Evolutionary conservation across 2,888 invertebrate genomes (phyloP), one percentile per base, ranked within the genome.

Genomic region (Crematogaster levior): DNA sequence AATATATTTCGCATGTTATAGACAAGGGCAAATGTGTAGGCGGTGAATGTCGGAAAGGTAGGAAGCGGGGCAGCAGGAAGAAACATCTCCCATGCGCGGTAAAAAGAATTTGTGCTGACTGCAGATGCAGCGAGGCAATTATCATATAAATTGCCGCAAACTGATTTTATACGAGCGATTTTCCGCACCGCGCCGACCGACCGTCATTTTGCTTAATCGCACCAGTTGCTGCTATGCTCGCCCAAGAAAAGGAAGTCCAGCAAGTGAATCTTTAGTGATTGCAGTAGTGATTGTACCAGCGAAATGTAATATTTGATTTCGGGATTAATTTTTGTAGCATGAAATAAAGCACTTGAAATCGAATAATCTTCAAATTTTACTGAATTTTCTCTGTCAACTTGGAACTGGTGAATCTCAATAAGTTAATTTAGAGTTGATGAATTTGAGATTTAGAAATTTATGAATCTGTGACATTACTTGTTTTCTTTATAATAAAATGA

Each of bases 91-190:
- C n/a, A n/a, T n/a, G n/a, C 30, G 73, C 83, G 83, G 30, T 30
- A 73, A 68, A 85, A 81, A 81, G 75, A 84, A 77, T 83, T 72
- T 56, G 46, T 34, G 46, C 77, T 46, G 84, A 66, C 61, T 61
- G 84, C 70, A 84, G 85, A 88, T 63, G 63, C 56, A 51, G 66
- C 56, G 40, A 24, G 34, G 63, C 91, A 93, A 93, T 93, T 93
- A 93, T 91, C 93, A 93, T 93, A 93, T 92, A 93, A 92, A 93
- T 93, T 92, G 92, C 90, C 83, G 82, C 68, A 73, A 82, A 73
- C 87, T 88, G 92, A 88, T 89, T 91, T 83, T 80, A 83, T 81
- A 70, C 70, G 56, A 68, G 43, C 53, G 77, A 70, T 24, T 70
- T 61, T 43, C 70, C 21, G 70, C 77, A 24, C 24, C 18, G 60